Base-by-base conservation (phyloP, 2,888 invertebrate genomes). In the Gerris lacustris region DNA sequence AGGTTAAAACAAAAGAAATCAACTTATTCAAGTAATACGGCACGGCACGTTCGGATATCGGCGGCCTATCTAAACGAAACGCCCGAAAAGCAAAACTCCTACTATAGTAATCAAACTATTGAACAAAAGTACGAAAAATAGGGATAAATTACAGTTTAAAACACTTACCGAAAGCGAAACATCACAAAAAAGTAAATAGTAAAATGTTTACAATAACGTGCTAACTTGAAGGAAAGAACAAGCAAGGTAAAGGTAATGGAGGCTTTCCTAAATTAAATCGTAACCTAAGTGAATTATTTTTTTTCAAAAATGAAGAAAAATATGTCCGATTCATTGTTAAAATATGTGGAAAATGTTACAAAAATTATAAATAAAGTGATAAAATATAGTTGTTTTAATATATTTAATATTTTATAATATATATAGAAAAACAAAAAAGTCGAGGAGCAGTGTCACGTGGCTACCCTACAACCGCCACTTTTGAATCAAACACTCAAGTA, bases 161-260 rank as follows among this genome's bases (percentile, higher is more conserved):
- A 64, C 64, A 31, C 64, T 64, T 64, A 64, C 64, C 64, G 17
- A 64, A 64, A 18, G 7, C 9, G 64, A 64, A n/a, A 64, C 64
- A 64, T 64, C 64, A n/a, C 17, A 64, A 64, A 64, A 31, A n/a
- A 64, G 11, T 64, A 64, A 64, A 64, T 64, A 64, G 18, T 18
- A 9, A 64, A 64, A 31, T 64, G 64, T 64, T 64, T 64, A 64
- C 64, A 64, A 64, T 64, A 64, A 64, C 64, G 64, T 64, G 64
- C 64, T 64, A 64, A 9, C 18, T 64, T 9, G 18, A n/a, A 64
- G 64, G 64, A 64, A 64, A 64, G 18, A 64, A 17, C 11, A 11
- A 64, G 18, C n/a, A 9, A 64, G 18, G 64, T 64, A 64, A 64
- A 64, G 64, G 64, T 64, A 64, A 64, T 64, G 31, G 18, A n/a